Conservation (phyloP, 2,888 invertebrate genomes). For the Hirtodrosophila cameraria region DNA sequence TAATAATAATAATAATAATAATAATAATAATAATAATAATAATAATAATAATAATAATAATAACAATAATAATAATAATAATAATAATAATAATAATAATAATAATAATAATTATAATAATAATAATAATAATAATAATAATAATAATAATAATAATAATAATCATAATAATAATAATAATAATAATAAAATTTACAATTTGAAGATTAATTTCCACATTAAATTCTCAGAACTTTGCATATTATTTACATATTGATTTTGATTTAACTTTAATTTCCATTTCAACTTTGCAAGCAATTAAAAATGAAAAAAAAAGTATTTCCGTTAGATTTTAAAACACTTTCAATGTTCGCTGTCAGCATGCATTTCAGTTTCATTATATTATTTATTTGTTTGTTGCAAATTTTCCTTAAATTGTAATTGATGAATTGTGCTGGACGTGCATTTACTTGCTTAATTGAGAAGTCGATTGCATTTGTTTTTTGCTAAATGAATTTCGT, state of each 20-base stretch:
- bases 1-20: no score
- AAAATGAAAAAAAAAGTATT: slow-evolving; percentile 12
- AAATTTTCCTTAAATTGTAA: slow-evolving; percentile 59
- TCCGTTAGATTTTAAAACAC: slow-evolving; percentile 50
- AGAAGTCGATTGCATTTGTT: slow-evolving; percentile 52
- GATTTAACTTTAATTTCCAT: slow-evolving; percentile 3
- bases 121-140: no score
- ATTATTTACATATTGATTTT: background rate
- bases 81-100: no score
- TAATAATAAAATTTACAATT: no score
- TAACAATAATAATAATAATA: no score
- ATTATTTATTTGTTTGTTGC: slow-evolving; percentile 13
- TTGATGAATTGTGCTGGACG: slow-evolving; percentile 61
- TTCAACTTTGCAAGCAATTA: slow-evolving; percentile 20
- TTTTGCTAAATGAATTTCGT: slow-evolving; percentile 28
- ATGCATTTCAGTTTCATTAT: slow-evolving; percentile 34
- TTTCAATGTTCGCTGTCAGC: slow-evolving; percentile 67
- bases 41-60: no score
- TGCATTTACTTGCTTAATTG: slow-evolving; percentile 71
- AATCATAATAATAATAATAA: no score
- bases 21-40: no score
- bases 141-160: no score
- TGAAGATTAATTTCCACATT: no score
- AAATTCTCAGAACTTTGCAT: no score
- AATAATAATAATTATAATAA: no score